These are phyloP conservation scores for Helarctos malayanus DNA, from an alignment of 2,797 vertebrate species.

Conservation along the genomic window DNA sequence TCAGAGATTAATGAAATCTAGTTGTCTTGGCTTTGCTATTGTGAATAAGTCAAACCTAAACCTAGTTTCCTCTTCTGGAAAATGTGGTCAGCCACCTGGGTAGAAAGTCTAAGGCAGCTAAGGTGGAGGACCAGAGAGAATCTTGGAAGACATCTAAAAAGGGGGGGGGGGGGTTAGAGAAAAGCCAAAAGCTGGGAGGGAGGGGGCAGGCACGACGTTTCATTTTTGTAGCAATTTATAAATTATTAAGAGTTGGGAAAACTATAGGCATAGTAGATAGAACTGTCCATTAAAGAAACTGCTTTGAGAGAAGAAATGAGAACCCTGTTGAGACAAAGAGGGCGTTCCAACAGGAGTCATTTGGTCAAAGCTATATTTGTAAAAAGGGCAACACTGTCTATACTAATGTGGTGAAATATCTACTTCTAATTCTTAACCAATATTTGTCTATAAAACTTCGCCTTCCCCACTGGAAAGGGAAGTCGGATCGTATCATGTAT, in stretches of 20 bases:
- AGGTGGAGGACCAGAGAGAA: background rate
- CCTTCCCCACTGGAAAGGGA: background rate
- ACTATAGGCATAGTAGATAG: background rate
- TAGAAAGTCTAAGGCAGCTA: background rate
- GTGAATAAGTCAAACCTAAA: background rate
- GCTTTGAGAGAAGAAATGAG: background rate
- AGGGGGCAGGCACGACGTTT: background rate
- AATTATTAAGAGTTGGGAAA: background rate
- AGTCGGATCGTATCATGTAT: background rate
- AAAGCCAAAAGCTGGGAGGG: background rate
- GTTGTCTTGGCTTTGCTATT: background rate
- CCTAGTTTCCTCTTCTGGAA: slow-evolving; percentile 6
- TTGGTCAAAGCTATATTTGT: background rate
- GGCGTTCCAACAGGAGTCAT: background rate
- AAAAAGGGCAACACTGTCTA: background rate
- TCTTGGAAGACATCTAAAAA: background rate
- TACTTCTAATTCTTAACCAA: background rate
- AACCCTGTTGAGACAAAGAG: background rate
- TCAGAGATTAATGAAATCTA: background rate
- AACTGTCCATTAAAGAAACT: background rate
- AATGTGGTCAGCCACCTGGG: background rate
- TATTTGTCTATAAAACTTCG: background rate
- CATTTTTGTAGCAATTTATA: background rate
- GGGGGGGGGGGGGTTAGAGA: rapidly evolving
- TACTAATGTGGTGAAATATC: background rate